Evolutionary conservation across 2,888 invertebrate species (phyloP), one percentile per base, ranked within the genome.

Genomic region (Deilephila porcellus): DNA sequence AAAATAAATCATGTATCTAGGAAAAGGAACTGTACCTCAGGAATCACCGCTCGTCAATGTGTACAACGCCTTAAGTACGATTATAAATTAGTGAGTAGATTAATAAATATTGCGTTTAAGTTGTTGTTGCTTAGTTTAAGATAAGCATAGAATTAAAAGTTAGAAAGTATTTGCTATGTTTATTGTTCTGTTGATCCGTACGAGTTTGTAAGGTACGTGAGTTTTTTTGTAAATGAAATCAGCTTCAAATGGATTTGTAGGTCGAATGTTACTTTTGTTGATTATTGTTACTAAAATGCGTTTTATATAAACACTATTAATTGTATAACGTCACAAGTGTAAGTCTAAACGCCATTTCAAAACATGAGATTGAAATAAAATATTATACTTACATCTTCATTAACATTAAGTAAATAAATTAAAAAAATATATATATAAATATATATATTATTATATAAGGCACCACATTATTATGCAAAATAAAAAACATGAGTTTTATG

Each of bases 81-180:
- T 67, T 52, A 20, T n/a, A 52, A 67, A 52, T 67, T 67, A 67
- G 52, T 67, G 25, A 25, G 45, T 67, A 67, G 67, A 52, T 52
- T 52, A 52, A 17, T 25, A 67, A 25, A 6, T 67, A 67, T 25
- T 67, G 25, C 20, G 45, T 67, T 67, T 67, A 25, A 67, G 52
- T 52, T 67, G 52, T 67, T 64, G 64, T 34, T 64, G n/a, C 67
- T 67, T 67, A 67, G 67, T 67, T 67, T 67, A 67, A 67, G 45
- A 67, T 17, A 45, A 37, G 64, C n/a, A 64, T 64, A 64, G 34
- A 32, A 52, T 52, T 25, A 52, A 56, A 45, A 67, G 25, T 52
- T 25, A 67, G 25, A 25, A 25, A 52, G 14, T 5, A 45, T 67
- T 52, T 29, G 52, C 67, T 52, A 67, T 52, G 37, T 64, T 52